Evolutionary conservation across 64 coral and sea anemone genomes (phyloP).

Genomic region (Acropora yongei): DNA sequence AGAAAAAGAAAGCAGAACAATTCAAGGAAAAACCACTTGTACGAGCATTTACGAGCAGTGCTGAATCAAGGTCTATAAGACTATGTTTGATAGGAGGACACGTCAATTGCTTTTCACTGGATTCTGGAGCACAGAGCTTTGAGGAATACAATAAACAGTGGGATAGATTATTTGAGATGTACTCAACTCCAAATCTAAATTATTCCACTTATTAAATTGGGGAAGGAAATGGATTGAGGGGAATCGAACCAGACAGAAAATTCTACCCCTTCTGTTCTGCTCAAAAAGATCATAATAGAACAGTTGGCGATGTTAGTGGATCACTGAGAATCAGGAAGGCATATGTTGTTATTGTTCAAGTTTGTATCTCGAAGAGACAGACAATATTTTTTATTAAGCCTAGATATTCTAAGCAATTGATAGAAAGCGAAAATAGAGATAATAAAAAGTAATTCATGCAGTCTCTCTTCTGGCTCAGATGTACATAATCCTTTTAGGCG

Average conservation of each 20-base stretch:
- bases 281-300: not conserved
- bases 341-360: no score
- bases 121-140: constrained; percentile 60
- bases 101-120: constrained; percentile 54
- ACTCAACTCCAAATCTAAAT: constrained; percentile 10
- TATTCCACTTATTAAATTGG: not conserved
- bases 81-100: constrained; percentile 47
- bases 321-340: no score
- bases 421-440: no score
- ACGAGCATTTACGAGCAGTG: constrained; percentile 3
- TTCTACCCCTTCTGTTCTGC: no score
- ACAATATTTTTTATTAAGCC: no score
- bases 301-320: no score
- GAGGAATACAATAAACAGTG: constrained; percentile 83
- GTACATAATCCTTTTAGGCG: no score
- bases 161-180: constrained; percentile 89
- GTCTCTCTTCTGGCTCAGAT: no score
- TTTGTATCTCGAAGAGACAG: no score
- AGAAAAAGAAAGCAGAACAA: constrained; percentile 50
- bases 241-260: no score
- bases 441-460: no score
- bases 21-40: constrained; percentile 40
- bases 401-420: no score
- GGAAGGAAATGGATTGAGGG: not conserved
- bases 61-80: constrained; percentile 17